phyloP scores from a whole-genome alignment of 2,797 vertebrate genomes.

The Darevskia nairensis region DNA sequence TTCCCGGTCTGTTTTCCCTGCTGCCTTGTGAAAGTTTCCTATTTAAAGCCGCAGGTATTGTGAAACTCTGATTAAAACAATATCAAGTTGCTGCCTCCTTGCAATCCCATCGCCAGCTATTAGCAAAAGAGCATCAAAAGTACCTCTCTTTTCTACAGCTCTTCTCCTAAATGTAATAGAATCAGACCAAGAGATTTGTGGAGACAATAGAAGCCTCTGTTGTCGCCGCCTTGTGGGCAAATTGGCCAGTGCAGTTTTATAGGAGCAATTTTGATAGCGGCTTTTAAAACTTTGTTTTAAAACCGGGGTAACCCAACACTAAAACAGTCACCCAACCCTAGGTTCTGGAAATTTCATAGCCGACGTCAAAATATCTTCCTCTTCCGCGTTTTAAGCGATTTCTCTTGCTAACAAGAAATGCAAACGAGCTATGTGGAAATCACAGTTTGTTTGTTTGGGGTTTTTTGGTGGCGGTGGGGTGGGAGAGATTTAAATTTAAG shows the following conservation, averaged over 20 bases:
- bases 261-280: background rate
- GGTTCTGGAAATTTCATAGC: background rate
- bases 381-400: background rate
- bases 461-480: too few species aligned
- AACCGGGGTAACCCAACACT: background rate
- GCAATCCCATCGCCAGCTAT: background rate
- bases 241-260: conserved; percentile 53
- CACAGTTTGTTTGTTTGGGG: too few species aligned
- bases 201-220: conserved; percentile 67
- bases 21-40: background rate
- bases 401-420: background rate
- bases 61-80: background rate
- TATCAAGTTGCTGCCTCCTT: background rate
- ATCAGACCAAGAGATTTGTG: background rate
- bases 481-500: background rate
- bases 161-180: background rate
- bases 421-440: background rate
- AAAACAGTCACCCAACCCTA: fast-evolving
- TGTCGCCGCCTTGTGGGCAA: conserved; percentile 78
- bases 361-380: too few species aligned
- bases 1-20: background rate
- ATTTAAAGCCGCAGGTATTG: background rate
- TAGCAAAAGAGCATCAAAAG: background rate
- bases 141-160: background rate
- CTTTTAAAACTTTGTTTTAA: conserved; percentile 13